These are phyloP conservation scores for Acanthaster planci DNA, from an alignment of 35 echinoderm and acorn worm species.

Conservation along the genomic window DNA sequence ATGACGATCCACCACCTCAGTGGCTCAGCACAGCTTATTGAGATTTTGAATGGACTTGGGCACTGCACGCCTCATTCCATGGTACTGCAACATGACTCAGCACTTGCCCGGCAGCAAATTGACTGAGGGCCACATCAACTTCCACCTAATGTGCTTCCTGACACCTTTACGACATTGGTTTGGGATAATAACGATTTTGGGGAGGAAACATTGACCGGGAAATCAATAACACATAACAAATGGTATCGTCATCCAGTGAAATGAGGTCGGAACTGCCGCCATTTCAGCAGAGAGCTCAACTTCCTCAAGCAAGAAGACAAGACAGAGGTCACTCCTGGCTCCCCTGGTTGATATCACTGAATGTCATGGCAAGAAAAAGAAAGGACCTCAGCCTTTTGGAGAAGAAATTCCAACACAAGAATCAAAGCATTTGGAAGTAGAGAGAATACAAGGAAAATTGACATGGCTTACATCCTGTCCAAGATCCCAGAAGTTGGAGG, in stretches of 20 bases:
- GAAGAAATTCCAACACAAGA: not conserved
- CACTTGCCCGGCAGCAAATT: too few species aligned
- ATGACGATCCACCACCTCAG: too few species aligned
- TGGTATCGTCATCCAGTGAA: constrained; percentile 70
- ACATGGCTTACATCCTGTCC: constrained; percentile 28
- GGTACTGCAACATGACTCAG: too few species aligned
- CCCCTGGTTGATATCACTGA: not conserved
- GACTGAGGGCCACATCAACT: too few species aligned
- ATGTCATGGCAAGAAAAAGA: not conserved
- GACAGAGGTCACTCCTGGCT: not conserved
- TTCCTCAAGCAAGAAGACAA: not conserved
- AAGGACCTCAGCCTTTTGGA: not conserved
- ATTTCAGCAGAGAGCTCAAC: not conserved
- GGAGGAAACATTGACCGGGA: constrained; percentile 72
- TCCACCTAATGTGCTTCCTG: not conserved
- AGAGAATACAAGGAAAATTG: constrained; percentile 9
- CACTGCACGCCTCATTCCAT: too few species aligned
- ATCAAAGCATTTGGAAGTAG: not conserved
- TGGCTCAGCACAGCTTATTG: too few species aligned
- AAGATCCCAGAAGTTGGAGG: constrained; percentile 6
- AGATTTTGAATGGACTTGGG: too few species aligned
- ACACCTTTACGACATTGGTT: not conserved
- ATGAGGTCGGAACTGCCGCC: not conserved
- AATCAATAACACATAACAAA: constrained; percentile 85
- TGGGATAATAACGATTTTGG: constrained; percentile 67